Conservation (phyloP, 1,140 invertebrate species). For the Odontomachus brunneus region DNA sequence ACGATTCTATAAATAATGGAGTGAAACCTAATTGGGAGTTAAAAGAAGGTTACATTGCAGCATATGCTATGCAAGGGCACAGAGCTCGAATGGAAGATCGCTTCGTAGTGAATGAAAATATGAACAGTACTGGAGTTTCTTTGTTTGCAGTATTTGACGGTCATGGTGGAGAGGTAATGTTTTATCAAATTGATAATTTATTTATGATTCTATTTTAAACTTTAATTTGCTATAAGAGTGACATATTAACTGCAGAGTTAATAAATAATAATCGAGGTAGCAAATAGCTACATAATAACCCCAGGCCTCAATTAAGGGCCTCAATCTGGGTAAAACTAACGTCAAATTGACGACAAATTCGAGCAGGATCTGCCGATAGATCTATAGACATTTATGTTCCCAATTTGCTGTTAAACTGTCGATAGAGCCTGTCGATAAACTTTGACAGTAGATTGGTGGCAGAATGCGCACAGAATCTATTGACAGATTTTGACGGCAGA, state of each 20-base stretch:
- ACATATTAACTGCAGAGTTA: not conserved
- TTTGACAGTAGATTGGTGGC: too few relatives aligned
- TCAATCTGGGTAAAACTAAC: too few relatives aligned
- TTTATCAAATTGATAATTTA: slow-evolving; percentile 23
- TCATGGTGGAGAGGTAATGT: slow-evolving; percentile 94
- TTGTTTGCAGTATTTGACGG: slow-evolving; percentile 98
- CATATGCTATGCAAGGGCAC: slow-evolving; percentile 95
- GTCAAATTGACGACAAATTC: too few relatives aligned
- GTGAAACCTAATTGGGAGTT: slow-evolving; percentile 92
- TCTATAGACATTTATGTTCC: too few relatives aligned
- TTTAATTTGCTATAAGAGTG: too few relatives aligned
- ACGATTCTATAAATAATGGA: slow-evolving; percentile 78
- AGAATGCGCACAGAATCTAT: too few relatives aligned
- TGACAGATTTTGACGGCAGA: too few relatives aligned
- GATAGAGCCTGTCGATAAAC: too few relatives aligned
- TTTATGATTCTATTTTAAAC: slow-evolving; percentile 2
- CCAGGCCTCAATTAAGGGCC: too few relatives aligned
- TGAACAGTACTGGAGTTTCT: slow-evolving; percentile 87
- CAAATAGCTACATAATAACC: too few relatives aligned
- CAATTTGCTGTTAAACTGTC: too few relatives aligned
- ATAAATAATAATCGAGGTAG: not conserved
- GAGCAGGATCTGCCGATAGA: too few relatives aligned
- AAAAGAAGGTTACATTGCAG: slow-evolving; percentile 90
- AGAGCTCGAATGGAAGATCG: slow-evolving; percentile 97
- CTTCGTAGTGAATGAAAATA: slow-evolving; percentile 88